Conservation (phyloP, 2,797 vertebrate genomes). For the Chrysolophus pictus region DNA sequence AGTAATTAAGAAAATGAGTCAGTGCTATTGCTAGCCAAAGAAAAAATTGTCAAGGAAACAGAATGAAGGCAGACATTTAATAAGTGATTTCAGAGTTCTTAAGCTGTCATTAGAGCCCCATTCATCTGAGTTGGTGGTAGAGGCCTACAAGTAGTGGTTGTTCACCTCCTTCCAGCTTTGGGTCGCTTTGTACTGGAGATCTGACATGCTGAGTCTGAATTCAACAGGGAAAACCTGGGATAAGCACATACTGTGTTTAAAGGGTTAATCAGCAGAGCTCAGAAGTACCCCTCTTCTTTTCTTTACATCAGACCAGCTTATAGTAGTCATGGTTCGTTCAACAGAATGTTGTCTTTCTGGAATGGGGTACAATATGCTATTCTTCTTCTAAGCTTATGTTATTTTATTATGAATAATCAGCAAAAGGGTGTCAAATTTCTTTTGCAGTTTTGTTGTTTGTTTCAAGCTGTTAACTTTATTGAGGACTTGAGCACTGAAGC, state of each 20-base stretch:
- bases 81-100: background rate
- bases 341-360: background rate
- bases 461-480: background rate
- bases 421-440: background rate
- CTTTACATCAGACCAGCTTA: background rate
- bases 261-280: background rate
- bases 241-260: background rate
- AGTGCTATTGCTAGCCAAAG: background rate
- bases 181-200: background rate
- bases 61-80: background rate
- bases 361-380: background rate
- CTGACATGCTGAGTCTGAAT: background rate
- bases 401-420: background rate
- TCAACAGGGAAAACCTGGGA: background rate
- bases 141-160: background rate
- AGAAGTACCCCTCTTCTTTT: background rate
- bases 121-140: background rate
- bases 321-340: background rate
- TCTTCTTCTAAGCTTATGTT: background rate
- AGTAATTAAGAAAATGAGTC: background rate
- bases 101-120: background rate
- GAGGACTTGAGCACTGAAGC: background rate
- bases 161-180: fast-evolving
- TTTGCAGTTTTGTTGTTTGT: background rate
- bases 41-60: background rate